Base-by-base conservation (phyloP, 2,113 vertebrate species). In the Corapipo altera region DNA sequence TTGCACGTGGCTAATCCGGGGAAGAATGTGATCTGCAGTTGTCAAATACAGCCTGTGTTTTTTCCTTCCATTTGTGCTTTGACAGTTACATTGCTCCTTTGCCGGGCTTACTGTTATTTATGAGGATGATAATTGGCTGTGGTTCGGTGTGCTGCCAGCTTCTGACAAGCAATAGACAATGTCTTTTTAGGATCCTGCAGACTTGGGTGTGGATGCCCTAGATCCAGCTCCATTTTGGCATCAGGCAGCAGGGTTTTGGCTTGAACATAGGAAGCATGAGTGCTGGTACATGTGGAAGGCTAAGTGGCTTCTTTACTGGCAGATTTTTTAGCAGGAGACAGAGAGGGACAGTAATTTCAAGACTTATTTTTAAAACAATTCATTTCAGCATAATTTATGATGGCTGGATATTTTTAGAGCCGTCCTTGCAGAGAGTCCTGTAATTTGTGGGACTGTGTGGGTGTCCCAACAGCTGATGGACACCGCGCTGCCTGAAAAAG, bases 291-390 rank as follows among this genome's bases (percentile, higher is more conserved):
- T 95, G 81, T 93, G 72, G 93, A 96, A 96, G 92, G 76, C 87
- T 87, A 82, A 96, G 85, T 94, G 95, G 66, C 82, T 96, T 95
- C 90, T 94, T 89, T 91, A 93, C 89, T 92, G 93, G 90, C 48
- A 81, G 73, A 85, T 89, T 82, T 95, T 92, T 93, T 88, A 91
- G 72, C 85, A 86, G 85, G 70, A 96, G 95, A 97, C 91, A 82
- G 91, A 96, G 76, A 95, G 93, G 73, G 95, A 95, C 71, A 97
- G 95, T 97, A 22, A 94, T 97, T 96, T 97, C 82, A 94, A 95
- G 95, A 65, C 79, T 97, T 98, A 97, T 98, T 98, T 98, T 98
- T 97, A 98, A 97, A 97, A 97, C 95, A 98, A 97, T 98, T 98
- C 92, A 89, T 96, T 97, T 97, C 81, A 89, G 89, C 92, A 93